Percentiles rank a stretch among this genome's conserved stretches.
These are phyloP conservation scores for Standfussiana lucernea DNA, from an alignment of 2,888 invertebrate genomes.

Conservation along the genomic window DNA sequence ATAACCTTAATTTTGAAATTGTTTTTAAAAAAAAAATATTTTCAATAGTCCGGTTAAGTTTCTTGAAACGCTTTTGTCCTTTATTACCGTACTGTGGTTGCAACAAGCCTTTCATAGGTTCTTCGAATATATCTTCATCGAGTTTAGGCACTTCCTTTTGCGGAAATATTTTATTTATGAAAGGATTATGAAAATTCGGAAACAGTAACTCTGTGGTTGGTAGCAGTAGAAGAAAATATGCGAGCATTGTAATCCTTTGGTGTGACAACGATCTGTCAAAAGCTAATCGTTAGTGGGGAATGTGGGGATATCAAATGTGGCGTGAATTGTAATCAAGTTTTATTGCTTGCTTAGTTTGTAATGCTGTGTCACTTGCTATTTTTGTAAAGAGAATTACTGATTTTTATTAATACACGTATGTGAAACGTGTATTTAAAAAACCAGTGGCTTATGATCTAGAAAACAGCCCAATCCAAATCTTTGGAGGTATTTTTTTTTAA, in stretches of 20 bases:
- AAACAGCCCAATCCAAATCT: no score
- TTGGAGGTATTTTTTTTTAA: no score
- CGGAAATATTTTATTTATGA: not conserved
- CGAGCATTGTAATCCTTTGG: constrained; percentile 31
- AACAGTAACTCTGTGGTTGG: constrained; percentile 1
- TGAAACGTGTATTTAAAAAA: no score
- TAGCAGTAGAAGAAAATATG: constrained; percentile 34
- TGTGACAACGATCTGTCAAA: constrained; percentile 17
- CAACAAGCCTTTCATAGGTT: accelerated
- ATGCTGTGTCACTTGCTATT: constrained; percentile 6
- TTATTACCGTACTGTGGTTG: constrained; percentile 10
- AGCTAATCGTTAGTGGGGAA: constrained; percentile 7
- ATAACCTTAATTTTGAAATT: no score
- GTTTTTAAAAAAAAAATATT: not conserved
- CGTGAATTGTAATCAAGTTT: constrained; percentile 45
- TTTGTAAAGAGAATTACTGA: not conserved
- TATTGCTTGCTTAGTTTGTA: constrained; percentile 35
- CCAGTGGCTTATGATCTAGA: no score
- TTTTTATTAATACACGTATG: not conserved
- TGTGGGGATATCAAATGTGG: constrained; percentile 3
- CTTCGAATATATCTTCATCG: not conserved
- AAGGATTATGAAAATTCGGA: not conserved
- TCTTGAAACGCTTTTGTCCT: constrained; percentile 39
- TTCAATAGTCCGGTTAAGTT: not conserved
- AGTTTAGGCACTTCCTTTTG: accelerated